Evolutionary conservation across 2,888 invertebrate genomes (phyloP).

Genomic region (Abscondita cerata): DNA sequence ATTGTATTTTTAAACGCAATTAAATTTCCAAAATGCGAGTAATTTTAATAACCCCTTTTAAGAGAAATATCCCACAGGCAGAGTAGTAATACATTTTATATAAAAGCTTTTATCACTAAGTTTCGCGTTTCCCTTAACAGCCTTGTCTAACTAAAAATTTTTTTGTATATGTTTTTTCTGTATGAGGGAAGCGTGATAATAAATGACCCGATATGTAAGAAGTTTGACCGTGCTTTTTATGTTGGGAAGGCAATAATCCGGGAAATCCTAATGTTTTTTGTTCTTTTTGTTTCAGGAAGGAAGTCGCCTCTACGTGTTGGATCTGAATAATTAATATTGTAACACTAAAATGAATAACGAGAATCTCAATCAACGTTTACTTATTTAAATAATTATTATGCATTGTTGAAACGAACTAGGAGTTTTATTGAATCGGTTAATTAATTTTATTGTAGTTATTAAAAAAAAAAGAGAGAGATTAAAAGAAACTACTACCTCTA

Average conservation of each 20-base stretch:
- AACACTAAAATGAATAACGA: constrained; percentile 1
- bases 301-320: constrained; percentile 7
- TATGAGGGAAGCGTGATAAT: constrained; percentile 34
- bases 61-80: too few species aligned
- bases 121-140: constrained; percentile 27
- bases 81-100: too few species aligned
- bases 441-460: not conserved
- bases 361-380: not conserved
- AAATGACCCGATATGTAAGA: constrained; percentile 35
- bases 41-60: too few species aligned
- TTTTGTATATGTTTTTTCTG: constrained; percentile 34
- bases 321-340: constrained; percentile 20
- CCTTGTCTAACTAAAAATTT: constrained; percentile 27
- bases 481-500: constrained; percentile 19
- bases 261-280: constrained; percentile 33
- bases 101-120: constrained; percentile 9
- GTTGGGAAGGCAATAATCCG: constrained; percentile 17
- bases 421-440: constrained; percentile 5
- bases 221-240: constrained; percentile 30
- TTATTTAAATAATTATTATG: not conserved
- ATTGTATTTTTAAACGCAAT: too few species aligned
- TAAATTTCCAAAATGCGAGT: too few species aligned
- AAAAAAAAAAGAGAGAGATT: not conserved
- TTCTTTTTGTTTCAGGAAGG: constrained; percentile 32
- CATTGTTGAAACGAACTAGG: not conserved